Evolutionary conservation across 2,888 invertebrate genomes (phyloP), one percentile per base, ranked within the genome.

Genomic region (Ptychoptera contaminata): DNA sequence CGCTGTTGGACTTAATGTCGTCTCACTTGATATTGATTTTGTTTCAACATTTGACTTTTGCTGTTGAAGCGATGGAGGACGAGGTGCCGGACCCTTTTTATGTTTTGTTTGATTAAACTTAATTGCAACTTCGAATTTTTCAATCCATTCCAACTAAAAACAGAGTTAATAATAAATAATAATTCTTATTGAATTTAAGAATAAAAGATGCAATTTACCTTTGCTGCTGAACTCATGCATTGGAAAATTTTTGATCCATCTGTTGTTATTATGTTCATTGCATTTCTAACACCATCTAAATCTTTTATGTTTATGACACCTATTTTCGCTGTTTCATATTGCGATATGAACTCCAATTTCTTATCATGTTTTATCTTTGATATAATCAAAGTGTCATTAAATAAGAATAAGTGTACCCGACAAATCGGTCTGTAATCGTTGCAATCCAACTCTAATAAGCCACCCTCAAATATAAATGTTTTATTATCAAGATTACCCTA

Each of bases 261-360:
- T 58, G 93, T 93, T 43, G 90, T 91, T 51, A 96, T 70, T 9
- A 96, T 77, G 66, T 96, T 96, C 57, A 96, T 92, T 5, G 91
- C 90, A 65, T 92, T 81, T 61, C 90, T 91, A 1, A 91, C 81
- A 49, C 81, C 84, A 42, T 87, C 90, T 49, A 87, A 72, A 67
- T 94, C 90, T 55, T 86, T 72, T 42, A 94, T 90, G 64, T 96
- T 96, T 1, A 96, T 92, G 23, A 94, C 85, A 16, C 93, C 94
- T 54, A 94, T 70, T 61, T 82, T 88, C 58, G 88, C 87, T 37
- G 67, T 64, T 50, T 66, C 63, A 46, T 65, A 64, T 47, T 64
- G 67, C 2, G 56, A 51, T 1, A 61, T 52, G 43, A 62, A 65
- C 47, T 66, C 67, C 9, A 67, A 46, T 45, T 63, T 59, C 41